Evolutionary conservation across 2,888 invertebrate species (phyloP), one percentile per base, ranked within the genome.

Genomic region (Caenorhabditis sinica): DNA sequence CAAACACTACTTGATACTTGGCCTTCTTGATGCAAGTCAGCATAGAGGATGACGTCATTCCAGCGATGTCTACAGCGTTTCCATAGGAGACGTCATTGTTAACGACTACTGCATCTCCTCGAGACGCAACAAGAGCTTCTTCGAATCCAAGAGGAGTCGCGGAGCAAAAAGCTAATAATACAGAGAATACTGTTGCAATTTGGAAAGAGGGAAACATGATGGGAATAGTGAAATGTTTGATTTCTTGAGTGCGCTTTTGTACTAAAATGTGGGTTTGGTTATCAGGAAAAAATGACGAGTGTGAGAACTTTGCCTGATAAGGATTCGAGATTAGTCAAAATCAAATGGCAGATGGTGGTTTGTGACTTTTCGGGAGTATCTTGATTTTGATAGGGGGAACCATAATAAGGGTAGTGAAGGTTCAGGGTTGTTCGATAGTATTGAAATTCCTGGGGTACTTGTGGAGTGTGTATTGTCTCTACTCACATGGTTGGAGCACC

Each of bases 11-110:
- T n/a, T 28, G 15, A 63, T 87, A 86, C n/a, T 79, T 82, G 36
- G 82, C 56, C 33, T 25, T 61, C 33, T 76, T 79, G 33, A 86
- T 17, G 58, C 86, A 86, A 9, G 45, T 69, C 80, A 86, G 63
- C 23, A 43, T 30, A 17, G 65, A 20, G 1, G 33, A 15, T 6
- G 71, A 66, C 3, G 79, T 66, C 28, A 79, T 74, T n/a, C 71
- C 75, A 28, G 86, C 65, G 51, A 86, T 75, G 60, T 86, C 86
- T 36, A 83, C 61, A 36, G 86, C 83, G 58, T 83, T 71, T 15
- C 40, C 79, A 60, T 79, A 79, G 0, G 82, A 71, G n/a, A 74
- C 81, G n/a, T 75, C 71, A 25, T 82, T 76, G 49, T 65, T 76
- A 8, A 66, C 58, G 13, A 82, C 53, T 36, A 51, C 75, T 30